Base-by-base conservation (phyloP, 64 coral and sea anemone genomes). In the Hydrozoanthus tunicans region DNA sequence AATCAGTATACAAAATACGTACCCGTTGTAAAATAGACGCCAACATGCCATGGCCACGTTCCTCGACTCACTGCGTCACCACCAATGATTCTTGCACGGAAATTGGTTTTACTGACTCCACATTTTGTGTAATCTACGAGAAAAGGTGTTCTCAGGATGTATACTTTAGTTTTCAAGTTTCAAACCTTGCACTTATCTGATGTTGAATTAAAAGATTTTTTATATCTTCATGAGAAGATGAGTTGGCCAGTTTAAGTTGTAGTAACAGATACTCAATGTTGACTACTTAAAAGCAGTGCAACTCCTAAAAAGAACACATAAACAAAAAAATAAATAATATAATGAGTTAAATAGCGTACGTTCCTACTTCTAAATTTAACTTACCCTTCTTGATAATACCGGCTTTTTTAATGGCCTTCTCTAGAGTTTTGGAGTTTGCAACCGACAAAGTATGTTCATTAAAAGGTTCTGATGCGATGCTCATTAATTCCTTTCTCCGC, bases 41-140 rank as follows among this genome's bases (percentile, higher is more conserved):
- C 90, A 77, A 95, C 79, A 32, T 95, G 94, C 94, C 94, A 95
- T 4, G 94, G 94, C 94, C 94, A 95, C 7, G 77, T 89, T 32
- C 94, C 94, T 53, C 71, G 57, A 23, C 60, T 77, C 9, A 91
- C 85, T 13, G 62, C 56, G 8, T 77, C 83, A 11, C 94, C 94
- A 3, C 94, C 94, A 77, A 95, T 84, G 5, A 95, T 92, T 83
- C 94, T 68, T 13, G 84, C 94, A 17, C 83, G 79, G n/a, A 92
- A 81, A 20, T 89, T 64, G 11, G 69, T 79, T 67, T 77, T 77
- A 59, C 90, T 92, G 3, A 81, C 90, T 9, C 93, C 93, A 59
- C 93, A 95, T 2, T 82, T 55, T 6, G 90, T 76, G 68, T 91
- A 95, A 32, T 95, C 93, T 95, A 51, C 51, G 56, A 73, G 9